Evolutionary conservation across 1,140 invertebrate species (phyloP), one percentile per base, ranked within the genome.

Genomic region (Magallana ariakensis): DNA sequence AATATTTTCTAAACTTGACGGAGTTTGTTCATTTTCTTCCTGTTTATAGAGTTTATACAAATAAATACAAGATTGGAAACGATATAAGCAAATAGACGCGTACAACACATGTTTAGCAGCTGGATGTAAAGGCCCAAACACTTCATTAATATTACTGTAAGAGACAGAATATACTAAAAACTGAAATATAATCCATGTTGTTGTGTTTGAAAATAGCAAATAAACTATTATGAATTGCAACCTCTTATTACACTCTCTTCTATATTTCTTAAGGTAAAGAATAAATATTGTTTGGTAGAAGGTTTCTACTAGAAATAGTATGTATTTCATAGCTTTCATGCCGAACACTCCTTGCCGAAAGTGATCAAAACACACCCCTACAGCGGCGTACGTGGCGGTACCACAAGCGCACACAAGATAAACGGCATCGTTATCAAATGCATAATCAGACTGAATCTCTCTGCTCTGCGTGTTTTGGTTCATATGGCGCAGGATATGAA

Each of bases 231-330:
- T 15, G 16, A 62, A 62, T 62, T 16, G 58, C 16, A 62, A 16
- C 19, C 58, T 62, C 19, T n/a, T n/a, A 62, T 62, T n/a, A 62
- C 16, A 62, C 2, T n/a, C 16, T 7, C 16, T 16, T 19, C 15
- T 62, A 19, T n/a, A 62, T 62, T 19, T 62, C 58, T 62, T 62
- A 7, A 62, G 19, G 58, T 62, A 62, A 16, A 62, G 58, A 62
- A 62, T 62, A 8, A 62, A 62, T 7, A 62, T 62, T 62, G 58
- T 62, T 19, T 62, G 58, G 58, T 62, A 62, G 58, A n/a, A 62
- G 16, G 19, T 16, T 19, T 62, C 58, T 19, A 62, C 8, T 19
- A 62, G 58, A n/a, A 16, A 16, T 19, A 62, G 19, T n/a, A 62
- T 19, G 19, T 62, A 62, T 62, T 62, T 62, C 16, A 62, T 16